Evolutionary conservation across 2,797 vertebrate species (phyloP), one percentile per base, ranked within the genome.

Genomic region (Tolypeutes matacus): DNA sequence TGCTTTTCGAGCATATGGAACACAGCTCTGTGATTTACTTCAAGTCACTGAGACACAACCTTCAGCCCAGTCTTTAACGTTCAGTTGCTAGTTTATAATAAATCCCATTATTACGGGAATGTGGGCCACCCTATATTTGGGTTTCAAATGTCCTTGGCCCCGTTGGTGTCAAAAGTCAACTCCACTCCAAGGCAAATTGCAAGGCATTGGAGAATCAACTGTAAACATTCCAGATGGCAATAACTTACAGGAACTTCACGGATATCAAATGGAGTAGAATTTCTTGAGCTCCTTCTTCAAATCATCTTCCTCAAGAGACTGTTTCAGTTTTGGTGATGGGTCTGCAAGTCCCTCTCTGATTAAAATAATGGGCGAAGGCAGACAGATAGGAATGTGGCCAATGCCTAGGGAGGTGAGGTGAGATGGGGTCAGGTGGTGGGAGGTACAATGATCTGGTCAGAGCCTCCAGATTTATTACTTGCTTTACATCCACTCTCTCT

Each of bases 221-320:
- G 1, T 49, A 86, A 72, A 56, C n/a, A 80, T 62, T 20, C 46
- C 36, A 14, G 34, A 18, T 82, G 27, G 39, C 82, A 80, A 46
- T 85, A 82, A 91, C 12, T 89, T 89, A 82, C 4, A 78, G 20
- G 20, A 85, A 89, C 13, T 82, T 91, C 69, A 94, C 86, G 58
- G 27, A 95, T 78, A 56, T 46, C 39, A 69, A 67, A 11, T 69
- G 49, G 20, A 87, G 42, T 10, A 58, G 64, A 82, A 91, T 21
- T 49, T 76, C 69, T 87, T 31, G 14, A 77, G 53, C 73, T 2
- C 23, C 76, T 75, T 7, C 7, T 73, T 87, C 34, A 11, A 46
- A 64, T 89, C 78, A 42, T 75, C 51, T 94, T 80, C 51, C 56
- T 85, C 70, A 34, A 36, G 18, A 75, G 46, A 56, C 13, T 80